phyloP scores from a whole-genome alignment of 2,113 vertebrate genomes.

The Etia nguti region DNA sequence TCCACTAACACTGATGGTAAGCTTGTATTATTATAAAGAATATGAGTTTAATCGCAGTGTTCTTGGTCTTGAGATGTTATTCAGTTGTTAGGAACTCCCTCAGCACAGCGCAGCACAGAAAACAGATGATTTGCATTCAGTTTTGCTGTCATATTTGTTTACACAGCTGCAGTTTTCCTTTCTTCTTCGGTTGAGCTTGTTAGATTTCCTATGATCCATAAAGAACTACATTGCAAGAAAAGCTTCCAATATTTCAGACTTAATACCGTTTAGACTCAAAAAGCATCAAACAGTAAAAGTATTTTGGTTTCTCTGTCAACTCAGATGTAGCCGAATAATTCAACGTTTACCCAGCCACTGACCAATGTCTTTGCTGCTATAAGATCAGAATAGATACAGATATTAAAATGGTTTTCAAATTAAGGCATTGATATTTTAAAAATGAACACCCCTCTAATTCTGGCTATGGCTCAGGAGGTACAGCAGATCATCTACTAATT shows the following conservation, averaged over 20 bases:
- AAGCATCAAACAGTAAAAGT: neutral
- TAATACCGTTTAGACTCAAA: neutral
- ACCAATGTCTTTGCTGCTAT: neutral
- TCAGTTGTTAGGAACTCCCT: neutral
- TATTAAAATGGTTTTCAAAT: neutral
- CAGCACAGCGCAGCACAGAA: neutral
- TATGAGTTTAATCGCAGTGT: neutral
- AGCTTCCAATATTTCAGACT: neutral
- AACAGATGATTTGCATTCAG: neutral
- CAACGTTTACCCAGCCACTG: neutral
- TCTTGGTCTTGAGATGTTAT: neutral
- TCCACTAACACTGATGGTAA: slow-evolving; percentile 76
- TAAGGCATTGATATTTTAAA: neutral
- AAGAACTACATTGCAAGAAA: neutral
- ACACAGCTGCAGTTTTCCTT: neutral
- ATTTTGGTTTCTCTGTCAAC: neutral
- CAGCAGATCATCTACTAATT: too few species aligned
- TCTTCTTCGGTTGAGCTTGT: neutral
- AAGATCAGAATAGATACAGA: neutral
- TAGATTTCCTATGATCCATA: neutral
- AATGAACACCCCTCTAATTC: neutral
- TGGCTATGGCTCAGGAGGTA: too few species aligned
- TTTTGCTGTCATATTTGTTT: neutral
- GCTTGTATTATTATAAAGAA: neutral
- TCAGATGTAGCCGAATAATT: neutral